phyloP scores from a whole-genome alignment of 2,797 vertebrate species.

The Bradypodion pumilum region DNA sequence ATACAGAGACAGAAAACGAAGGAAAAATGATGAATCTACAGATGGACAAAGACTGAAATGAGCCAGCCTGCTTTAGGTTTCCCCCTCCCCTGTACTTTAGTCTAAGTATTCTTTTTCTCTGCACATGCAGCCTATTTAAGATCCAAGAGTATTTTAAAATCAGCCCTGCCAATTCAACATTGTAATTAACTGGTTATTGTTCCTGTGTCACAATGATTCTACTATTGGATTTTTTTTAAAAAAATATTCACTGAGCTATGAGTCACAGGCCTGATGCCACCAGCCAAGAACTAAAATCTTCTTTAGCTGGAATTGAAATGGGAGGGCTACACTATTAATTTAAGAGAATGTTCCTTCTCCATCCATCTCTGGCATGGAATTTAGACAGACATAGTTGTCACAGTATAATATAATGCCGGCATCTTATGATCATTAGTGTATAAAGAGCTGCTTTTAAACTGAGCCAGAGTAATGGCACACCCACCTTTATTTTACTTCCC shows the following conservation, averaged over 20 bases:
- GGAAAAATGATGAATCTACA: background rate
- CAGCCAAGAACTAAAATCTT: background rate
- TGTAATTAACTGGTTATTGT: conserved; percentile 43
- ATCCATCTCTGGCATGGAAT: background rate
- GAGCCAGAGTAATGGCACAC: background rate
- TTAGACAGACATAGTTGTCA: background rate
- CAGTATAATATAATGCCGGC: background rate
- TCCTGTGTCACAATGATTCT: conserved; percentile 33
- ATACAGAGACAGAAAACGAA: background rate
- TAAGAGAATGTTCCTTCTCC: accelerated
- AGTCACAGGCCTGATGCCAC: background rate
- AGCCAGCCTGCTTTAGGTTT: background rate
- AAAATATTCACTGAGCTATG: background rate
- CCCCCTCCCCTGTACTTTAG: background rate
- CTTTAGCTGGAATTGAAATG: conserved; percentile 7
- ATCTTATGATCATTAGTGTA: conserved; percentile 6
- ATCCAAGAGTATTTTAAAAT: conserved; percentile 37
- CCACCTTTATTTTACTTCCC: background rate
- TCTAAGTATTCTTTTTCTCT: background rate
- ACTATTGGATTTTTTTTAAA: background rate
- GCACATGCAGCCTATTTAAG: conserved; percentile 34
- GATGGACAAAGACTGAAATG: background rate
- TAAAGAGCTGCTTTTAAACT: background rate
- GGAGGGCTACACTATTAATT: conserved; percentile 8
- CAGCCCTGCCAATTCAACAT: conserved; percentile 28